Base-by-base conservation (phyloP, 1,140 invertebrate genomes). In the Armadillidium nasatum region DNA sequence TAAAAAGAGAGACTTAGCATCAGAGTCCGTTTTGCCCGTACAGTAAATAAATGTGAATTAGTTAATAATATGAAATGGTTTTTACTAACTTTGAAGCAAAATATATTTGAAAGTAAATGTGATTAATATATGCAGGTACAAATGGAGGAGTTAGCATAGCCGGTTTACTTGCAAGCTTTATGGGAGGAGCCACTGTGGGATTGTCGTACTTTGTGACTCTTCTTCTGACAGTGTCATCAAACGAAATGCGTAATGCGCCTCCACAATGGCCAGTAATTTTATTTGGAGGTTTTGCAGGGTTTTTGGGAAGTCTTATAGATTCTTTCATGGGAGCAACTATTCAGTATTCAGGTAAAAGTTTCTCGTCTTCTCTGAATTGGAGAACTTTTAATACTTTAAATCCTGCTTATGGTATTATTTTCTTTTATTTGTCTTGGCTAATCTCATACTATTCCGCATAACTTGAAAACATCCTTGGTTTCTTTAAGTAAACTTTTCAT, bases 261-360 rank as follows among this genome's bases (percentile, higher is more conserved):
- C 76, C 80, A 0, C 80, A 81, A 84, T 94, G 92, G 92, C 93
- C 93, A 0, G 85, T 95, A 4, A 87, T 96, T 68, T 15, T 92
- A 3, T 85, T 90, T 77, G 93, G 90, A 10, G 88, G 87, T 7
- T 80, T 91, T 50, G 90, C 88, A 69, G 94, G 94, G 9, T 85
- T 95, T 6, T 81, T 93, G 46, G 94, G 94, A 4, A 94, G 93
- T 69, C 75, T 94, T 7, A 84, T 95, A 67, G 94, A 96, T 86
- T 96, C 94, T 0, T 74, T 94, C 15, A 85, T 96, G 67, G 94
- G 94, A 45, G 94, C 93, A 15, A 81, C 80, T 54, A 50, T 81
- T 72, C 80, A 81, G 76, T 81, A 72, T 68, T 81, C 80, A 70
- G 80, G 80, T 81, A 60, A 72, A 68, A 15, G 44, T 44, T 4